Evolutionary conservation across 1,140 invertebrate species (phyloP).

Genomic region (Drosophila subobscura): DNA sequence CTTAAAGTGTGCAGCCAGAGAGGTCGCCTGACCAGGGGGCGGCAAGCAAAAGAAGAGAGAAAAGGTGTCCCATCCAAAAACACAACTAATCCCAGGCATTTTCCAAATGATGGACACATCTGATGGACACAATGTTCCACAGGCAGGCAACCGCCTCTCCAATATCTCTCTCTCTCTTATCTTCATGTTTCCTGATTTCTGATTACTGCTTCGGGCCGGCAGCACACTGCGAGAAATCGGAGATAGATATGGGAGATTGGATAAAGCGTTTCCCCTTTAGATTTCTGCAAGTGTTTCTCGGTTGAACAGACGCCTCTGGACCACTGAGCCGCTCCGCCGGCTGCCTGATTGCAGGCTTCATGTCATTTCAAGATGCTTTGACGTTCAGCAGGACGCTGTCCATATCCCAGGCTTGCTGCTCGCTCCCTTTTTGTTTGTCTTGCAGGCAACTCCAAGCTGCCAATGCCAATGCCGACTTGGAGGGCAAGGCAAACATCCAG

Average conservation of each 20-base stretch:
- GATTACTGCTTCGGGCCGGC: slow-evolving; percentile 31
- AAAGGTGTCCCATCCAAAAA: slow-evolving; percentile 41
- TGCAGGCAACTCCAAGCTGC: slow-evolving; percentile 40
- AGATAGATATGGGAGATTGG: too few species aligned
- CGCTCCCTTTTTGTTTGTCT: slow-evolving; percentile 31
- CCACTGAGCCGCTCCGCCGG: slow-evolving; percentile 7
- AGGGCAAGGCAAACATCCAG: slow-evolving; percentile 36
- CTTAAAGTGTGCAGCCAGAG: too few species aligned
- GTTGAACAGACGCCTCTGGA: neutral
- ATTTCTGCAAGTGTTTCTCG: slow-evolving; percentile 19
- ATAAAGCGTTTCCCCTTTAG: too few species aligned
- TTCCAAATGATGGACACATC: slow-evolving; percentile 63
- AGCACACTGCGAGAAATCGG: slow-evolving; percentile 28
- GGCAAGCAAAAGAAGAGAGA: slow-evolving; percentile 32
- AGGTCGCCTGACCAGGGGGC: slow-evolving; percentile 18
- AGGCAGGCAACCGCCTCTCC: slow-evolving; percentile 26
- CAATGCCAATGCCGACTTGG: slow-evolving; percentile 35
- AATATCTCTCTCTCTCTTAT: slow-evolving; percentile 33
- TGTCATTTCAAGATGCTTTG: slow-evolving; percentile 40
- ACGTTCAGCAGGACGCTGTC: slow-evolving; percentile 15
- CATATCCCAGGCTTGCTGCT: neutral
- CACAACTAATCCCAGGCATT: slow-evolving; percentile 68
- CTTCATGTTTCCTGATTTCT: slow-evolving; percentile 51
- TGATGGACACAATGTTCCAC: slow-evolving; percentile 23
- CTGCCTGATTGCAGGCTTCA: slow-evolving; percentile 39